Evolutionary conservation across 2,797 vertebrate species (phyloP), one percentile per base, ranked within the genome.

Genomic region (Rhinatrema bivittatum): DNA sequence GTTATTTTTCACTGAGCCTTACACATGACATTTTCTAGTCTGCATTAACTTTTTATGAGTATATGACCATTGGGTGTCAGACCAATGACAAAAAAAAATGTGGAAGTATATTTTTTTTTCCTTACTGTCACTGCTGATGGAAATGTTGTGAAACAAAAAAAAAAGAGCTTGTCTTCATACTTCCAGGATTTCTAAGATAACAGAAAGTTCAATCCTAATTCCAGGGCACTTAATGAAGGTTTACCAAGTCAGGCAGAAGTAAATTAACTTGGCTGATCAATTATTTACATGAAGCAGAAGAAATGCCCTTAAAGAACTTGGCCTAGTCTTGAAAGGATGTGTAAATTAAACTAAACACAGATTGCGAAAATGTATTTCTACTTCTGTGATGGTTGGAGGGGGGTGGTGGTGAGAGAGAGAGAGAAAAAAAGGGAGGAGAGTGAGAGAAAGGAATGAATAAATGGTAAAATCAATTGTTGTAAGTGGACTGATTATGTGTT

Each of bases 221-320:
- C 68, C 72, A 72, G 79, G 78, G 76, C 78, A 76, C 84, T 88
- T 94, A 94, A 97, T 93, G 91, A 93, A 90, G 74, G 89, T 77
- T 89, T 91, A 91, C 86, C 89, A 88, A 91, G 88, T 89, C 86
- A 75, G 81, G 86, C 87, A 90, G 89, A 93, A 90, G 90, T 86
- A 74, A 93, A 97, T 97, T 91, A 93, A 90, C 87, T 86, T 85
- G 78, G 81, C 82, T 88, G 87, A 91, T 95, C 91, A 91, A 93
- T 93, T 92, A 94, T 94, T 94, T 90, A 94, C 91, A 90, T 82
- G 84, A 91, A 87, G 83, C 84, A 90, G 89, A 93, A 92, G 89
- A 90, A 97, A 91, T 89, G 85, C 79, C 87, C 87, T 88, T 88
- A 89, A 91, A 93, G 88, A 84, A 87, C 78, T 76, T 79, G 72